Evolutionary conservation across 1,140 invertebrate species (phyloP).

Genomic region (Berghia stephanieae): DNA sequence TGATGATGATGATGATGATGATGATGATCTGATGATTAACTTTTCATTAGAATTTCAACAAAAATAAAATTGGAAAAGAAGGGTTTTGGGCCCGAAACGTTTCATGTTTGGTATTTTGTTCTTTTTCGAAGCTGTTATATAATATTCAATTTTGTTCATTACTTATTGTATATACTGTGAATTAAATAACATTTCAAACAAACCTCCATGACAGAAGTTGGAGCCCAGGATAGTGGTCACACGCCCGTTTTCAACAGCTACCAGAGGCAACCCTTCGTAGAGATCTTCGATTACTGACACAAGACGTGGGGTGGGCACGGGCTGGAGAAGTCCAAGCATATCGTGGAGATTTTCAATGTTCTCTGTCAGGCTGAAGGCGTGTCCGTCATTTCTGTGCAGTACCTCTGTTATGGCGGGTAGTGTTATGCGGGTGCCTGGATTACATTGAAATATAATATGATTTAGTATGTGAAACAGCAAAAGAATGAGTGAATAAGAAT

Average conservation of each 20-base stretch:
- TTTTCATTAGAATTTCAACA: too few relatives aligned
- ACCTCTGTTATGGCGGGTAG: constrained; percentile 28
- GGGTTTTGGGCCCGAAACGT: too few relatives aligned
- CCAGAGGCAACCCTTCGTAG: constrained; percentile 37
- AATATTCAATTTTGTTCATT: too few relatives aligned
- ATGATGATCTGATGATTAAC: too few relatives aligned
- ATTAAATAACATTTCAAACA: not conserved
- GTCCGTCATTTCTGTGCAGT: constrained; percentile 33
- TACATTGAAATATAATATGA: too few relatives aligned
- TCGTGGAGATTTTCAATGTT: constrained; percentile 38
- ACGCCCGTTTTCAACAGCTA: constrained; percentile 30
- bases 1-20: not conserved
- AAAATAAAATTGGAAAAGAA: too few relatives aligned
- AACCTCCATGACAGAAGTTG: constrained; percentile 36
- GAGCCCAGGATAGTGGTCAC: constrained; percentile 31
- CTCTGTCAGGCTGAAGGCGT: constrained; percentile 35
- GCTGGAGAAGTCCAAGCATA: constrained; percentile 15
- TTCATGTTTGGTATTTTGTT: too few relatives aligned
- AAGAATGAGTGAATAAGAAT: too few relatives aligned
- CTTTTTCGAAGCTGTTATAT: too few relatives aligned
- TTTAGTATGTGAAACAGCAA: too few relatives aligned
- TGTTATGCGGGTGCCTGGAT: constrained; percentile 13
- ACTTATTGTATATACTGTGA: too few relatives aligned
- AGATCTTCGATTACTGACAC: constrained; percentile 29
- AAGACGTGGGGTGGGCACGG: not conserved